Evolutionary conservation across 1,140 invertebrate genomes (phyloP), one percentile per base, ranked within the genome.

Genomic region (Caenorhabditis inopinata): DNA sequence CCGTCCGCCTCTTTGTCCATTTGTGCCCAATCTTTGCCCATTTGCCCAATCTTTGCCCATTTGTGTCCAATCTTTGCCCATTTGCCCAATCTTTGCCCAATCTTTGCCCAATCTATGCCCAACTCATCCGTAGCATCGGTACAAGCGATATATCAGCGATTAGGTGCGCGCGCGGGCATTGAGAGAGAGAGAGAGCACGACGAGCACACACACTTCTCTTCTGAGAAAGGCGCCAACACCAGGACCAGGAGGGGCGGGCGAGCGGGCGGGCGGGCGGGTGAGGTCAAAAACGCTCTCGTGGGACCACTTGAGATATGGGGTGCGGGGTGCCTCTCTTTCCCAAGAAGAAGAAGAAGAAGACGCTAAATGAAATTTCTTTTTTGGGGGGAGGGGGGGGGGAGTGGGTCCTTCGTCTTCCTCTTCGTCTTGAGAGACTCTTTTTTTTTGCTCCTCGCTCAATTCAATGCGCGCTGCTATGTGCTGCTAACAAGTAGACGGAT

Each of bases 401-500:
- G n/a, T n/a, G 51, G 51, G 18, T 47, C 48, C 48, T 12, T 12
- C n/a, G n/a, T 9, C 3, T n/a, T n/a, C 14, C 32, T n/a, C 38
- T 18, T 29, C 23, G 9, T 62, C 27, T n/a, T n/a, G n/a, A n/a
- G 2, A 68, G 58, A 68, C 58, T 68, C 58, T 68, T 68, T 68
- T 68, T 68, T 29, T 68, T 68, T 32, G n/a, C n/a, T n/a, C n/a
- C n/a, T n/a, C n/a, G n/a, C n/a, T n/a, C n/a, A n/a, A 42, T 42
- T 42, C 38, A 68, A 68, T 68, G 58, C 32, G 38, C 38, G 58
- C n/a, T n/a, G n/a, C n/a, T n/a, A n/a, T n/a, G n/a, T n/a, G n/a
- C n/a, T 68, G 58, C 58, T 68, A 68, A 68, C 58, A 68, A 68
- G 58, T 68, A 68, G 32, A 68, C 58, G 58, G 58, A 68, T 68